Conservation (phyloP, 1,140 invertebrate species). For the Drosophila sulfurigaster region DNA sequence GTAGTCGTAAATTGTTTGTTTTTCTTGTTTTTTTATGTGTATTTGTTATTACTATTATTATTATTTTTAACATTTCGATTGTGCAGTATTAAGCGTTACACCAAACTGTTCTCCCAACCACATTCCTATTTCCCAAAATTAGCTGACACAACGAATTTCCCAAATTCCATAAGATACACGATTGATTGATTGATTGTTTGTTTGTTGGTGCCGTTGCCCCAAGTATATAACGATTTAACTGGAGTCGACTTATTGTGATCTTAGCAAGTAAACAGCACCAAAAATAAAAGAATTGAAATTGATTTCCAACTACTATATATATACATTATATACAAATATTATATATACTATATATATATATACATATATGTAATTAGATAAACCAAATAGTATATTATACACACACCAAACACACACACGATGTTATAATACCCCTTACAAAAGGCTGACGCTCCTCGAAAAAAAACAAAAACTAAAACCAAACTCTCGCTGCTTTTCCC, state of each 20-base stretch:
- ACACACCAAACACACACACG: conserved; percentile 13
- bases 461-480: too few relatives aligned
- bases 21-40: conserved; percentile 10
- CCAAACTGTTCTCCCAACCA: conserved; percentile 54
- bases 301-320: conserved; percentile 26
- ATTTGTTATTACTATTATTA: conserved; percentile 25
- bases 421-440: conserved; percentile 9
- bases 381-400: conserved; percentile 42
- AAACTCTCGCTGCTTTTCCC: not conserved
- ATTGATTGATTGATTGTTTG: conserved; percentile 4
- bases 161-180: conserved; percentile 8
- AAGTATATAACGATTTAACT: conserved; percentile 28
- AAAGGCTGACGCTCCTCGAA: not conserved
- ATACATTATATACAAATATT: conserved; percentile 12
- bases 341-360: not conserved
- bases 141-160: conserved; percentile 13
- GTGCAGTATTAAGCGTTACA: conserved; percentile 77
- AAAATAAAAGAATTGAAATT: conserved; percentile 26
- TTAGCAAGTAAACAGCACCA: conserved; percentile 58
- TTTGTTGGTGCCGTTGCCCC: conserved; percentile 26
- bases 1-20: conserved; percentile 4
- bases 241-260: conserved; percentile 60
- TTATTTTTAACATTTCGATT: conserved; percentile 29
- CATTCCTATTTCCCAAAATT: conserved; percentile 17
- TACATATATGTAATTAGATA: conserved; percentile 32